A percentile compares a stretch with the other conserved stretches of the same genome.
These are phyloP conservation scores for Ceratothoa steindachneri DNA, from an alignment of 2,888 invertebrate genomes.

Conservation along the genomic window DNA sequence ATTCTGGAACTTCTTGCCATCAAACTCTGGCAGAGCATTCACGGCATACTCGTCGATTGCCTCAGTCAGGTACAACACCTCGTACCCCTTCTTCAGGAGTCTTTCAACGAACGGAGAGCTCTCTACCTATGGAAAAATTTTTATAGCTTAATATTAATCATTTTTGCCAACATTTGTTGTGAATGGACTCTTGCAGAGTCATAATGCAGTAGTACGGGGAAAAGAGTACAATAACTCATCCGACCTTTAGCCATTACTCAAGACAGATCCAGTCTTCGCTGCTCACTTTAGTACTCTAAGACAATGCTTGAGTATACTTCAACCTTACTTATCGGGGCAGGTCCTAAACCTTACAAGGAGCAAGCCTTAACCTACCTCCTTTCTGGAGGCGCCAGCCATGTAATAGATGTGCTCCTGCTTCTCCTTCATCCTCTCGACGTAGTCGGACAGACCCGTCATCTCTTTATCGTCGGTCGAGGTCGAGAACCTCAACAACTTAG, in stretches of 20 bases:
- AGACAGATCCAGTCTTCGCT: too few species aligned
- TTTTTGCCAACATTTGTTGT: not conserved
- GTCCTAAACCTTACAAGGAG: too few species aligned
- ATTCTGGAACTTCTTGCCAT: slow-evolving; percentile 98
- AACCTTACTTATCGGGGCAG: too few species aligned
- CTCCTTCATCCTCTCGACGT: slow-evolving; percentile 90
- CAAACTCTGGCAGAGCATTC: slow-evolving; percentile 92
- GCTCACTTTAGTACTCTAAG: too few species aligned
- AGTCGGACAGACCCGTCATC: slow-evolving; percentile 73
- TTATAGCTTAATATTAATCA: too few species aligned
- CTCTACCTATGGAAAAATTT: slow-evolving; percentile 65
- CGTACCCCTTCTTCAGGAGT: slow-evolving; percentile 84
- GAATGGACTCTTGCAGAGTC: not conserved
- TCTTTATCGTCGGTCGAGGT: slow-evolving; percentile 64
- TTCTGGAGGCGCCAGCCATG: slow-evolving; percentile 81
- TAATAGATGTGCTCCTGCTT: slow-evolving; percentile 93
- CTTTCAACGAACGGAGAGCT: slow-evolving; percentile 94
- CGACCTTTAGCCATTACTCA: too few species aligned
- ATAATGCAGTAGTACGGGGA: too few species aligned
- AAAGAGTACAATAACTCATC: not conserved
- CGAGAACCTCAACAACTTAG: slow-evolving; percentile 87
- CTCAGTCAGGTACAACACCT: slow-evolving; percentile 89
- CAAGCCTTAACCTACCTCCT: too few species aligned
- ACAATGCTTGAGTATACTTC: too few species aligned
- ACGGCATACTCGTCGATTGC: slow-evolving; percentile 98